Evolutionary conservation across 2,888 invertebrate genomes (phyloP).

Genomic region (Nephrotoma guestfalica): DNA sequence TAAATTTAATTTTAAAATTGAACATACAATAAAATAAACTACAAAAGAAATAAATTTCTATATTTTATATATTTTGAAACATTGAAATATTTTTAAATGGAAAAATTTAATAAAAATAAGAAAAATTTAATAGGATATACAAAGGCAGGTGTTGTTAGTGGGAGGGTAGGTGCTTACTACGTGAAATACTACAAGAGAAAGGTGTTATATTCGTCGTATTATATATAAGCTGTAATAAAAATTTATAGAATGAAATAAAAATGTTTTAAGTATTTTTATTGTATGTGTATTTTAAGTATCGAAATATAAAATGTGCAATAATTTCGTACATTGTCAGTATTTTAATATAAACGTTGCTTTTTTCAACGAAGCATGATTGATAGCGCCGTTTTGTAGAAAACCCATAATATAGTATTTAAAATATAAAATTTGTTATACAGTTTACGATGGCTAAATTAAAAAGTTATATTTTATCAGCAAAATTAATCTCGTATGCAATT

Average conservation of each 20-base stretch:
- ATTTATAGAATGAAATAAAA: not conserved
- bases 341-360: not conserved
- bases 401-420: too few species aligned
- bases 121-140: not conserved
- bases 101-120: not conserved
- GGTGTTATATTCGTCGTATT: not conserved
- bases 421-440: too few species aligned
- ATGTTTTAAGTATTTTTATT: not conserved
- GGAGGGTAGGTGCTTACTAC: not conserved
- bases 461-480: too few species aligned
- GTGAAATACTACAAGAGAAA: not conserved
- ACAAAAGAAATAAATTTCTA: not conserved
- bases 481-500: too few species aligned
- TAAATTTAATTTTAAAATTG: not conserved
- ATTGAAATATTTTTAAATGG: not conserved
- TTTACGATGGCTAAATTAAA: too few species aligned
- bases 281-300: not conserved
- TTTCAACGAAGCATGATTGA: not conserved
- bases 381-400: not conserved
- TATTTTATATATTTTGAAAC: not conserved
- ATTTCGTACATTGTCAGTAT: not conserved
- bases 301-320: not conserved
- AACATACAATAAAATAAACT: not conserved
- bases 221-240: not conserved
- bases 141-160: not conserved